These are phyloP conservation scores for Notarius quadriscutis DNA, from an alignment of 2,113 vertebrate genomes.

Conservation along the genomic window DNA sequence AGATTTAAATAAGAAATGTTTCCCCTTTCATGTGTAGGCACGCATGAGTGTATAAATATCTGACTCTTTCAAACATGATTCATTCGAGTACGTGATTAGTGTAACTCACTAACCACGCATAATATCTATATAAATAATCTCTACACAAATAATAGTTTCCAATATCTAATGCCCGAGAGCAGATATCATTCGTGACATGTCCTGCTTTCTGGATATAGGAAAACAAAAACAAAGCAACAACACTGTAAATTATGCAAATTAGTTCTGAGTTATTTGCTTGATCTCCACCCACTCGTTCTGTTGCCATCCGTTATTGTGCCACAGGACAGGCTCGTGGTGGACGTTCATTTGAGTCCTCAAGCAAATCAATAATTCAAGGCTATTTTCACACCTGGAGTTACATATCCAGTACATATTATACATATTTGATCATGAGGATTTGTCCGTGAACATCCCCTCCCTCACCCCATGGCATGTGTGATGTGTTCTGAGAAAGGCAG, in stretches of 20 bases:
- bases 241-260: background rate
- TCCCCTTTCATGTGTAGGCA: background rate
- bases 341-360: constrained; percentile 39
- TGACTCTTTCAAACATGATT: background rate
- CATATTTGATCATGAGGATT: too few relatives aligned
- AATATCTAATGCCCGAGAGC: background rate
- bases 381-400: constrained; percentile 18
- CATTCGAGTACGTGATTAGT: background rate
- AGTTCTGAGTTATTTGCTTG: constrained; percentile 17
- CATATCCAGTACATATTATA: background rate
- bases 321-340: constrained; percentile 8
- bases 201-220: background rate
- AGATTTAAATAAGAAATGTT: background rate
- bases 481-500: background rate
- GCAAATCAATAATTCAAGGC: constrained; percentile 32
- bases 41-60: background rate
- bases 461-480: too few relatives aligned
- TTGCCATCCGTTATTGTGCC: constrained; percentile 27
- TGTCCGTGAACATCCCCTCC: too few relatives aligned
- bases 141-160: background rate
- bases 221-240: background rate
- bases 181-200: background rate
- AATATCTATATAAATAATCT: background rate
- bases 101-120: background rate
- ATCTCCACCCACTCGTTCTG: constrained; percentile 26